phyloP scores from a whole-genome alignment of 2,797 vertebrate species.

The Staurois parvus region DNA sequence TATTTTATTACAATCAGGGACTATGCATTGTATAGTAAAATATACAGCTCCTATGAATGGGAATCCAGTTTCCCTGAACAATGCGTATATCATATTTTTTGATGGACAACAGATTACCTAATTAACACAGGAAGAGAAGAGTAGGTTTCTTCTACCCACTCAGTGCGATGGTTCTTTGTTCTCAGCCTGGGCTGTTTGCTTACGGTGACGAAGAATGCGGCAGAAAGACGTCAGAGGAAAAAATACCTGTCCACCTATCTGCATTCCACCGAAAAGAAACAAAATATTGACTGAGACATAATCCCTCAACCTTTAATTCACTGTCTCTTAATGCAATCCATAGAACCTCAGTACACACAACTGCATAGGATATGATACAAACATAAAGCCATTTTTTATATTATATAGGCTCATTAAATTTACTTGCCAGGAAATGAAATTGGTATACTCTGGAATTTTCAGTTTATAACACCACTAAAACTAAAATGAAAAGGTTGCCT shows the following conservation, averaged over 20 bases:
- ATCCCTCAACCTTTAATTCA: neutral
- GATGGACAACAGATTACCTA: neutral
- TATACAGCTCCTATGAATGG: too few species aligned
- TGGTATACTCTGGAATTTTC: neutral
- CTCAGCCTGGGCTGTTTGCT: constrained; percentile 37
- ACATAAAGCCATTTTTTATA: neutral
- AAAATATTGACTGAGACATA: neutral
- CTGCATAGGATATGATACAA: neutral
- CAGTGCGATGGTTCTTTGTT: constrained; percentile 38
- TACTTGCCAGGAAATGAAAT: neutral
- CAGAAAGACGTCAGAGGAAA: constrained; percentile 52
- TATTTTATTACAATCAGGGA: too few species aligned
- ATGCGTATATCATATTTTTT: neutral
- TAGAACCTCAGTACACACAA: neutral
- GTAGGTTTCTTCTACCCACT: constrained; percentile 19
- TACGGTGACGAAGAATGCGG: constrained; percentile 42
- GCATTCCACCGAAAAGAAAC: constrained; percentile 48
- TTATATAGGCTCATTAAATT: neutral
- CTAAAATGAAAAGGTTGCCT: neutral
- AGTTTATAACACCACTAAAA: neutral
- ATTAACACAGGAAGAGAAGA: neutral
- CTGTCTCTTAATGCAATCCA: neutral
- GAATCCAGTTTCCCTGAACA: neutral
- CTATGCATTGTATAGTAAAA: too few species aligned
- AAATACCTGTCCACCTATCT: constrained; percentile 53